Conservation (phyloP, 2,797 vertebrate species). For the Micrastur ruficollis region DNA sequence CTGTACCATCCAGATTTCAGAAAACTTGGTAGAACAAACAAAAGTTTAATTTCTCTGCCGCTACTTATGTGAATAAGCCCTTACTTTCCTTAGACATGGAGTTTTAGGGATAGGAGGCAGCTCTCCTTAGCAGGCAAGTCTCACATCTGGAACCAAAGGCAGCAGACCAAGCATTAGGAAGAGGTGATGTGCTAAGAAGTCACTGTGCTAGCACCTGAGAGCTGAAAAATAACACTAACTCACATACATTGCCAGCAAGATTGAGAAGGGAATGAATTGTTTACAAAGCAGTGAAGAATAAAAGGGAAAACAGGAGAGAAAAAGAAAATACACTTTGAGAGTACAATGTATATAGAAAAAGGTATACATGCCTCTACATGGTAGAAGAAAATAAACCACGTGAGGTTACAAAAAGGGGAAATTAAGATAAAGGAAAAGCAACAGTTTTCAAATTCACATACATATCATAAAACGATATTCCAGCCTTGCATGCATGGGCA, state of each 20-base stretch:
- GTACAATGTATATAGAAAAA: neutral
- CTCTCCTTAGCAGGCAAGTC: neutral
- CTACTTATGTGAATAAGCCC: neutral
- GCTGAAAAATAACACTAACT: neutral
- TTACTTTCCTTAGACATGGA: neutral
- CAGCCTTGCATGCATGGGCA: neutral
- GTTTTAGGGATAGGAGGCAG: neutral
- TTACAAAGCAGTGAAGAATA: neutral
- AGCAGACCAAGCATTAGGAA: neutral
- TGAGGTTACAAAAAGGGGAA: neutral
- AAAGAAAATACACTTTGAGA: neutral
- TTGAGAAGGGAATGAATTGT: neutral
- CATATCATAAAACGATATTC: neutral
- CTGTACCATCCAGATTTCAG: neutral
- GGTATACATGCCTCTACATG: neutral
- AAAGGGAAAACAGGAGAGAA: neutral
- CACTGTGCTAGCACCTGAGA: neutral
- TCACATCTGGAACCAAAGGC: neutral
- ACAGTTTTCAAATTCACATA: neutral
- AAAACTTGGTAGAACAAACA: neutral
- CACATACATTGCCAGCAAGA: neutral
- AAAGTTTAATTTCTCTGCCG: neutral
- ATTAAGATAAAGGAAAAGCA: neutral
- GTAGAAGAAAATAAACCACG: neutral
- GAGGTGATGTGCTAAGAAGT: neutral